Evolutionary conservation across 2,113 vertebrate species (phyloP), one percentile per base, ranked within the genome.

Genomic region (Reinhardtius hippoglossoides): DNA sequence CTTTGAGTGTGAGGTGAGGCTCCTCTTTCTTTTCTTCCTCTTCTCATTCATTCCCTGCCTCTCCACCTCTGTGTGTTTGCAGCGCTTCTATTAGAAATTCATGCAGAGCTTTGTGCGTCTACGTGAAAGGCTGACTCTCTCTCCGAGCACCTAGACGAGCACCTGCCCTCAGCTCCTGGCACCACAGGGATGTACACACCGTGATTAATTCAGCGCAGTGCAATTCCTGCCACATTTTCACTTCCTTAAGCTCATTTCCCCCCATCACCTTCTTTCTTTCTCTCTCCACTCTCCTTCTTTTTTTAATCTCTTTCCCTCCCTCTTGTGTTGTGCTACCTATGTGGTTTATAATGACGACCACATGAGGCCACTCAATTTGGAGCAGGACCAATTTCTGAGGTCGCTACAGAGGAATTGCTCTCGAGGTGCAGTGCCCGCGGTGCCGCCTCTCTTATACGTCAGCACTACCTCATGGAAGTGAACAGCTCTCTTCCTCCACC

Each of bases 161-260:
- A 80, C 70, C 86, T 80, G 71, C 78, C 61, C 71, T 35, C 56
- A 8, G 65, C 78, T 76, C 66, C 59, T 46, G 26, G 50, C 79
- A 42, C 54, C 23, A 16, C 21, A 27, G 35, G 44, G 46, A 31
- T 60, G 15, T 70, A 74, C 79, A 66, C 67, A 58, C 14, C 8
- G 18, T 64, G 76, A 88, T 85, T 78, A 76, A 76, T 85, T 86
- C 52, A 77, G 12, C 4, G 14, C 68, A 46, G 13, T 31, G 62
- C 63, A 73, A 44, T 80, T 81, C 40, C 54, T 79, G 55, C 40
- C 50, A 76, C 58, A 56, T 78, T 84, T 86, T 77, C 64, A 18
- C 67, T 55, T 82, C 62, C 78, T 76, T 71, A 40, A 50, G 75
- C 68, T 78, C 52, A 50, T 50, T 50, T 50, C 15, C 18, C 46